Evolutionary conservation across 2,888 invertebrate genomes (phyloP).

Genomic region (Drosophila multiciliata): DNA sequence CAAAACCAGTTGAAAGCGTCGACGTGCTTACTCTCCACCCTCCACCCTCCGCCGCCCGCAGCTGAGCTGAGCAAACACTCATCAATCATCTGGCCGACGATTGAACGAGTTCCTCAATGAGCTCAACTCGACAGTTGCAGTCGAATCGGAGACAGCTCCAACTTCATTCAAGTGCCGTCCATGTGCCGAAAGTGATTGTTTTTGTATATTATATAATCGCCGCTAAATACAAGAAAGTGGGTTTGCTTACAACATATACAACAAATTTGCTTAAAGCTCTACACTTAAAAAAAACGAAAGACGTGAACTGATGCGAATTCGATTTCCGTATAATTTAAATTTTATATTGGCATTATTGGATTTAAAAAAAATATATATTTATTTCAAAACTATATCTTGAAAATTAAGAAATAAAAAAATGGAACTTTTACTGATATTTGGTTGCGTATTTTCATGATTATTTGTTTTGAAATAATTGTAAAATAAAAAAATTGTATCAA

Average conservation of each 20-base stretch:
- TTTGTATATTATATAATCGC: slow-evolving; percentile 62
- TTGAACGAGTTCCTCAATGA: slow-evolving; percentile 41
- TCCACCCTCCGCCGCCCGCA: neutral
- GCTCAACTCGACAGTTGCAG: slow-evolving; percentile 28
- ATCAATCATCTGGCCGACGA: slow-evolving; percentile 53
- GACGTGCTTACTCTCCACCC: neutral
- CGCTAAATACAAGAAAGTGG: slow-evolving; percentile 56
- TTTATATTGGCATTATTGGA: neutral
- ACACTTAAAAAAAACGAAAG: slow-evolving; percentile 15
- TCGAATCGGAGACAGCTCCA: slow-evolving; percentile 34
- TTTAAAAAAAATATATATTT: neutral
- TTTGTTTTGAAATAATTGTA: neutral
- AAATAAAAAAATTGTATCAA: neutral
- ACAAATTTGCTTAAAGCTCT: neutral
- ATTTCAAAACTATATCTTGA: neutral
- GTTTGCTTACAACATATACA: neutral
- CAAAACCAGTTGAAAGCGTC: slow-evolving; percentile 33
- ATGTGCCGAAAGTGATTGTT: slow-evolving; percentile 70
- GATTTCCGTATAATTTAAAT: neutral
- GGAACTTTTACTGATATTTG: neutral
- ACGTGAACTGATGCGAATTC: neutral
- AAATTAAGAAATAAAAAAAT: neutral
- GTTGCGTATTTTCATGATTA: neutral
- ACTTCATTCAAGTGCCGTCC: slow-evolving; percentile 67
- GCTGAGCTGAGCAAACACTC: slow-evolving; percentile 32